These are phyloP conservation scores for Microctonus hyperodae DNA, from an alignment of 2,888 invertebrate species.

Conservation along the genomic window DNA sequence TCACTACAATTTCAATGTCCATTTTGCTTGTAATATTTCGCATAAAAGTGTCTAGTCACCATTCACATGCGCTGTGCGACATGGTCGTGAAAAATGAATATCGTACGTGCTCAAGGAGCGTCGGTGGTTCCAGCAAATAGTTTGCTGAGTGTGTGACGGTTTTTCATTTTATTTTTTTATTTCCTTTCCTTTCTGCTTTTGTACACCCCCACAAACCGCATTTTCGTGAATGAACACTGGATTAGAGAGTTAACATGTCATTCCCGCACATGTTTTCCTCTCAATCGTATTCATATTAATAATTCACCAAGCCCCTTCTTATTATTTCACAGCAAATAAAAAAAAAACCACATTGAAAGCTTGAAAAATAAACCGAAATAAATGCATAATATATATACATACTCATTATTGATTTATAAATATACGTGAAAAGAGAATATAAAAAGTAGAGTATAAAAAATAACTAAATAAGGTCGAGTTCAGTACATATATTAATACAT, in stretches of 20 bases:
- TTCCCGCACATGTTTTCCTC: not conserved
- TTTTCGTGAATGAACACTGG: not conserved
- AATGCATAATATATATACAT: no score
- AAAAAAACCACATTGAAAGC: not conserved
- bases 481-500: no score
- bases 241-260: not conserved
- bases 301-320: not conserved
- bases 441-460: not conserved
- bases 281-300: not conserved
- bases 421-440: not conserved
- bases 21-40: slow-evolving; percentile 34
- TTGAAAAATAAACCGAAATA: no score
- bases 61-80: slow-evolving; percentile 28
- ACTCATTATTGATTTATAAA: not conserved
- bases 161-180: not conserved
- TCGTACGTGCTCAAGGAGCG: slow-evolving; percentile 42
- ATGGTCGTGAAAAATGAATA: slow-evolving; percentile 42
- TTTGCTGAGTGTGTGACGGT: slow-evolving; percentile 28
- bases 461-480: slow-evolving; percentile 15
- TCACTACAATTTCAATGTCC: not conserved
- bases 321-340: not conserved
- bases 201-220: not conserved
- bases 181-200: not conserved
- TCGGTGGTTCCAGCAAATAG: slow-evolving; percentile 19
- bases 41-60: slow-evolving; percentile 42